Conservation (phyloP, 1,140 invertebrate genomes). For the Penaeus japonicus region DNA sequence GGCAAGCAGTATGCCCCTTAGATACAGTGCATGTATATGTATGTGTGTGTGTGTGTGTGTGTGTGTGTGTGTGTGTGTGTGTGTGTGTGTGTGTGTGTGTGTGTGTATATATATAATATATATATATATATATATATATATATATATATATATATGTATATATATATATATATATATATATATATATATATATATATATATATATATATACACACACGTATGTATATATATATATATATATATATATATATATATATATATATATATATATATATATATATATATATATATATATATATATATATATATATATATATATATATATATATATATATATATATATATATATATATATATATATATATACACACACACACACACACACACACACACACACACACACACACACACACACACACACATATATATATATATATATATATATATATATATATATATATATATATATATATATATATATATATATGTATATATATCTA, state of each 20-base stretch:
- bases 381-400: background rate
- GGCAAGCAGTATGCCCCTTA: too few species aligned
- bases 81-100: too few species aligned
- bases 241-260: background rate
- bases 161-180: constrained; percentile 16
- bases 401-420: constrained; percentile 20
- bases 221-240: background rate
- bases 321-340: constrained; percentile 20
- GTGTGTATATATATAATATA: background rate
- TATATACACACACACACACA: background rate
- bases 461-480: background rate
- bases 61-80: background rate
- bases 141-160: constrained; percentile 23
- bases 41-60: too few species aligned
- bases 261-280: background rate
- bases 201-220: constrained; percentile 1
- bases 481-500: background rate
- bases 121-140: background rate
- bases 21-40: too few species aligned
- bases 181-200: constrained; percentile 29
- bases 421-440: constrained; percentile 15
- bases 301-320: constrained; percentile 16
- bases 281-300: background rate
- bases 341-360: constrained; percentile 19
- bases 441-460: background rate